Evolutionary conservation across 2,797 vertebrate genomes (phyloP).

Genomic region (Monodelphis domestica): DNA sequence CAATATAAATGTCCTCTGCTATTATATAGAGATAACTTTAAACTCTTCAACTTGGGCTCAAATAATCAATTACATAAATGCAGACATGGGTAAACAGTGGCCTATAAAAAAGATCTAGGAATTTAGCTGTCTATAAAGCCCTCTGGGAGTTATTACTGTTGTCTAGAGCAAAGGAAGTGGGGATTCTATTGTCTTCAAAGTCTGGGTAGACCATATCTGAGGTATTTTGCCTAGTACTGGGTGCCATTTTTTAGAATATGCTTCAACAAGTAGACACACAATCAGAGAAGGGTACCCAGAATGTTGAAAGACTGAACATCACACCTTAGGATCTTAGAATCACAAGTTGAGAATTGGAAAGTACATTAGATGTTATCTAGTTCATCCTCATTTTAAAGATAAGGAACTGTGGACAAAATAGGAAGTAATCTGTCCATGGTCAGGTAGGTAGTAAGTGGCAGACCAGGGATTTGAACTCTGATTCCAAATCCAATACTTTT

Average conservation of each 20-base stretch:
- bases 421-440: background rate
- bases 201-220: background rate
- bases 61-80: background rate
- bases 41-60: background rate
- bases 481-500: background rate
- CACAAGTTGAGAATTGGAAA: background rate
- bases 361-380: background rate
- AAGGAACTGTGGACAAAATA: background rate
- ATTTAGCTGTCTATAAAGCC: background rate
- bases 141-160: background rate
- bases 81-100: background rate
- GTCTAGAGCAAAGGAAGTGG: background rate
- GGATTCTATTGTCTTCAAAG: background rate
- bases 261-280: background rate
- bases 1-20: background rate
- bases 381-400: background rate
- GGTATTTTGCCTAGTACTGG: background rate
- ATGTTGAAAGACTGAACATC: background rate
- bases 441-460: background rate
- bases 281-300: background rate
- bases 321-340: background rate
- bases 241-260: background rate
- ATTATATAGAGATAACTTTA: background rate
- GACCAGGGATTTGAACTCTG: background rate
- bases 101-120: background rate